These are phyloP conservation scores for Poecile montanus DNA, from an alignment of 2,797 vertebrate genomes.

Conservation along the genomic window DNA sequence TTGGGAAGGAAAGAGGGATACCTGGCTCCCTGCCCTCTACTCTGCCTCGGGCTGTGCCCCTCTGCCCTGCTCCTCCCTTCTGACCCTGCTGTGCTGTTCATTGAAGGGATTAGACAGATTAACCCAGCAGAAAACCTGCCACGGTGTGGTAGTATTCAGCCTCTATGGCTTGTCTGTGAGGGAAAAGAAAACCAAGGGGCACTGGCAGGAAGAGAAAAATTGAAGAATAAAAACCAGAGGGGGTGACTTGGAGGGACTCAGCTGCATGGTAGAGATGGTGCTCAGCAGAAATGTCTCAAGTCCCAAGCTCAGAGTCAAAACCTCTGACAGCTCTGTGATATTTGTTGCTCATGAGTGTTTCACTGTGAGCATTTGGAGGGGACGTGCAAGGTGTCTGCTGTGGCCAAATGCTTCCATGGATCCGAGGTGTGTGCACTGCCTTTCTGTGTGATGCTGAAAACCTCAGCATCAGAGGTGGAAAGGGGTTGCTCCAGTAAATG, in stretches of 20 bases:
- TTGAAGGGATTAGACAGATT: neutral
- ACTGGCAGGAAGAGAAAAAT: neutral
- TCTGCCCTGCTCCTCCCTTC: neutral
- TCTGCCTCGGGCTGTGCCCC: neutral
- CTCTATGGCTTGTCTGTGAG: neutral
- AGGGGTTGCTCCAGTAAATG: neutral
- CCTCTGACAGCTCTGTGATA: neutral
- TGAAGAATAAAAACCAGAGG: neutral
- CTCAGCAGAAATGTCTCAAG: neutral
- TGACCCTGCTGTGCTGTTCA: neutral
- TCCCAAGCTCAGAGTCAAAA: neutral
- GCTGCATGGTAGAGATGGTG: neutral
- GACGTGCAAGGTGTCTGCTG: neutral
- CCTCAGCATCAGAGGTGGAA: neutral
- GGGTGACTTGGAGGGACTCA: neutral
- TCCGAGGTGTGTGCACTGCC: neutral
- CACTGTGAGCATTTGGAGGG: neutral
- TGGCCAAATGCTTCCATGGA: fast-evolving
- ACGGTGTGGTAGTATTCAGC: neutral
- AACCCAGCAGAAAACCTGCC: neutral
- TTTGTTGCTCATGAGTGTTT: neutral
- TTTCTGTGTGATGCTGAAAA: neutral
- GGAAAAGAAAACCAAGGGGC: neutral
- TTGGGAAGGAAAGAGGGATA: neutral
- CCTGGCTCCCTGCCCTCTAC: neutral